A percentile compares a stretch with the other conserved stretches of the same genome.
Conservation (phyloP, 2,797 vertebrate genomes). For the Poliocrania exsul region DNA sequence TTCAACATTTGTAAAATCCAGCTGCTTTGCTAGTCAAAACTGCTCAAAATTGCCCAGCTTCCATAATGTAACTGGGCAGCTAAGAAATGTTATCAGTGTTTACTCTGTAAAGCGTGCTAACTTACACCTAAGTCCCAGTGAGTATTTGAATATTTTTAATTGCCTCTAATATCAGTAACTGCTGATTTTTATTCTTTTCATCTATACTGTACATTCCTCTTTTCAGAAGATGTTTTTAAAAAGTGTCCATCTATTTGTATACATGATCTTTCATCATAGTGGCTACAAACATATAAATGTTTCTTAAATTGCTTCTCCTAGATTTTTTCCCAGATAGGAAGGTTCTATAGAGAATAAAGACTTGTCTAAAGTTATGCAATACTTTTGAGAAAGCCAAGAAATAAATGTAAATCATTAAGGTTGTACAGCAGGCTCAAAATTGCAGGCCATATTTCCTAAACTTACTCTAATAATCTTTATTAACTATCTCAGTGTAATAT, state of each 20-base stretch:
- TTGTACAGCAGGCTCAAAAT: neutral
- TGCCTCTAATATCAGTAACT: neutral
- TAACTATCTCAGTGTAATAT: neutral
- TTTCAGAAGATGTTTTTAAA: neutral
- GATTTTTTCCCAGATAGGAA: neutral
- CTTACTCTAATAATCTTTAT: neutral
- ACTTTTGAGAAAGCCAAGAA: neutral
- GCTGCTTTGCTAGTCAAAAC: neutral
- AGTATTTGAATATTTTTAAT: neutral
- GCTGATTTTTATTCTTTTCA: neutral
- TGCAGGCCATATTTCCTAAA: neutral
- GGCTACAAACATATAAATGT: neutral
- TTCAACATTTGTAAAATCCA: neutral
- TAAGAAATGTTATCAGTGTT: neutral
- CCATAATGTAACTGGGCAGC: neutral
- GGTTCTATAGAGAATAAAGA: neutral
- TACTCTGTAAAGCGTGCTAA: neutral
- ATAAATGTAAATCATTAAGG: neutral
- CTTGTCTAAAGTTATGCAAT: neutral
- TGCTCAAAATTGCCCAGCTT: neutral
- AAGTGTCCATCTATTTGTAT: neutral
- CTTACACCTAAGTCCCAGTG: neutral
- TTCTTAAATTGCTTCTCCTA: neutral
- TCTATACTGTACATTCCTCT: neutral
- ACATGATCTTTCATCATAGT: neutral